Evolutionary conservation across 1,140 invertebrate species (phyloP), one percentile per base, ranked within the genome.

Genomic region (Penaeus indicus): DNA sequence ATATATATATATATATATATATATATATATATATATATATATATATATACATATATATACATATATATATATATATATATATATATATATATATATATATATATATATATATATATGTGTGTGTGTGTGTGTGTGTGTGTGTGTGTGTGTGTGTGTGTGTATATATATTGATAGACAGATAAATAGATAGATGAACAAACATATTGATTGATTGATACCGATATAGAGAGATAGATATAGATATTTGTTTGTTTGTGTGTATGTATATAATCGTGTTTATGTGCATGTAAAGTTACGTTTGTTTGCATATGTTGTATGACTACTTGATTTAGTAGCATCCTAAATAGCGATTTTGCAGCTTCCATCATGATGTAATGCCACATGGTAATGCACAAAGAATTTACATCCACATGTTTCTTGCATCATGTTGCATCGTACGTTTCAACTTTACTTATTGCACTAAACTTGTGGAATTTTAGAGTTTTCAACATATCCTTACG

Each of bases 41-140:
- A 32, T 72, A 69, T 69, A 69, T 69, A 21, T 69, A 69, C n/a
- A n/a, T 72, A 72, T n/a, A 72, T 72, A 72, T 72, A 72, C 25
- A 72, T 72, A 25, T 25, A 72, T 25, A 25, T 25, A 72, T 25
- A 72, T 72, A 72, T 25, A 72, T 25, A 72, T 25, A 72, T 25
- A 72, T 25, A 72, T 25, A 72, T 25, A 72, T 25, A 72, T 25
- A 72, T 25, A 72, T 25, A 72, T 25, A 72, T 25, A 72, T 25
- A 72, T 25, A 72, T 25, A 72, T 25, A 72, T n/a, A 72, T n/a
- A 72, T n/a, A 72, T n/a, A 72, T 69, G 27, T 69, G 27, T 69
- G 27, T 69, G 27, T 69, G 27, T 69, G 27, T 69, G 19, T 69
- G 19, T 69, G 19, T 69, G 19, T 69, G 19, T 69, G 19, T n/a